Conservation (phyloP, 1,140 invertebrate species). For the Neodiprion lecontei region DNA sequence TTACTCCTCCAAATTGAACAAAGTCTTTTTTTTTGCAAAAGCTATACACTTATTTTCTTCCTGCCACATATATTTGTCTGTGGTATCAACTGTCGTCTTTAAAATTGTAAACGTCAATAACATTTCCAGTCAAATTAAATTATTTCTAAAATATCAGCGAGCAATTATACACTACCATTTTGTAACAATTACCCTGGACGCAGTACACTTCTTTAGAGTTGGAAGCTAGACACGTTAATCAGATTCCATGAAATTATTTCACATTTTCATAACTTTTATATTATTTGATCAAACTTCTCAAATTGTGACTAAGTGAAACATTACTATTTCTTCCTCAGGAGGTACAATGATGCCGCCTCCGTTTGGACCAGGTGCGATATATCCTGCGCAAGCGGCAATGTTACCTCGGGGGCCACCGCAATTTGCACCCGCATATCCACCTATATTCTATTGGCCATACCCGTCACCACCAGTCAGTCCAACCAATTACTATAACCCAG, state of each 20-base stretch:
- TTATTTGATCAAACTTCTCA: slow-evolving; percentile 17
- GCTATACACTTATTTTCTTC: background rate
- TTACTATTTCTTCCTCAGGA: slow-evolving; percentile 47
- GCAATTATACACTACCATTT: background rate
- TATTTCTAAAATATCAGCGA: background rate
- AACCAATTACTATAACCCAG: slow-evolving; percentile 77
- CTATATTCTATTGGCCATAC: slow-evolving; percentile 88
- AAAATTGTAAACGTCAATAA: background rate
- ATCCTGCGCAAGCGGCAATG: slow-evolving; percentile 50
- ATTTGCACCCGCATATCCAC: slow-evolving; percentile 64
- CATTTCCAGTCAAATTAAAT: background rate
- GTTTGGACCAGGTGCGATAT: slow-evolving; percentile 57
- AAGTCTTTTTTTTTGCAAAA: background rate
- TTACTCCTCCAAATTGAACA: background rate
- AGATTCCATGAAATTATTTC: slow-evolving; percentile 20
- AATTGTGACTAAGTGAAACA: background rate
- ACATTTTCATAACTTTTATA: slow-evolving; percentile 12
- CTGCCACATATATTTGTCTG: background rate
- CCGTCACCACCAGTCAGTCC: slow-evolving; percentile 91
- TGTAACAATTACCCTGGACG: slow-evolving; percentile 12
- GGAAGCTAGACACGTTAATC: slow-evolving; percentile 14
- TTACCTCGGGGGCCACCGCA: slow-evolving; percentile 59
- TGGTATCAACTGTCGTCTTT: background rate
- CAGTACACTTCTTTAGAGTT: slow-evolving; percentile 1
- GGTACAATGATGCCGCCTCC: slow-evolving; percentile 66